phyloP scores from a whole-genome alignment of 2,113 vertebrate genomes.

The Cromileptes altivelis region DNA sequence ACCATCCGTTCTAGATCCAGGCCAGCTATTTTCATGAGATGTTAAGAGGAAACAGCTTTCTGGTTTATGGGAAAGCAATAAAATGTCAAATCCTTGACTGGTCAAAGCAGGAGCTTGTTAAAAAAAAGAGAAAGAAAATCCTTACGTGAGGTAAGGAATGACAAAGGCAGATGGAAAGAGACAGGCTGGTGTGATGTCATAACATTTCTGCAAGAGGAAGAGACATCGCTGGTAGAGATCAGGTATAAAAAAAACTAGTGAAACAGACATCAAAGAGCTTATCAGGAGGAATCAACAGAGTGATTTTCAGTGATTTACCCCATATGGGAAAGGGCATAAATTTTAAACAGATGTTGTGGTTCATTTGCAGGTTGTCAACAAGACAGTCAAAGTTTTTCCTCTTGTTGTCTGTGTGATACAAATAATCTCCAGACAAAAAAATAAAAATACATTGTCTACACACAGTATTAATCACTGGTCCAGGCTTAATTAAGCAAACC shows the following conservation, averaged over 20 bases:
- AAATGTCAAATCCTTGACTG: slow-evolving; percentile 63
- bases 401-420: slow-evolving; percentile 21
- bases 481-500: slow-evolving; percentile 43
- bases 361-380: slow-evolving; percentile 59
- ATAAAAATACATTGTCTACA: slow-evolving; percentile 20
- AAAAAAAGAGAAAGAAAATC: slow-evolving; percentile 34
- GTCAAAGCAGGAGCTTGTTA: slow-evolving; percentile 58
- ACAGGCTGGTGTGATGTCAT: slow-evolving; percentile 54
- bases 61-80: slow-evolving; percentile 71
- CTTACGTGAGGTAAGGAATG: slow-evolving; percentile 53
- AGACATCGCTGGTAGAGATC: slow-evolving; percentile 5
- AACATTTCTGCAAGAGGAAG: slow-evolving; percentile 26
- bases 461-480: neutral
- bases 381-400: slow-evolving; percentile 25
- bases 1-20: slow-evolving; percentile 11
- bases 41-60: slow-evolving; percentile 56
- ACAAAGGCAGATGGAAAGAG: slow-evolving; percentile 65
- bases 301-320: slow-evolving; percentile 45
- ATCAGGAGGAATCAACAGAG: slow-evolving; percentile 33
- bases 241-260: slow-evolving; percentile 5
- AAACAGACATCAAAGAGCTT: slow-evolving; percentile 28
- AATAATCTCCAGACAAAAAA: slow-evolving; percentile 36
- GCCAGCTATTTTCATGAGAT: slow-evolving; percentile 64
- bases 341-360: slow-evolving; percentile 62
- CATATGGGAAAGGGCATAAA: slow-evolving; percentile 33